phyloP scores from a whole-genome alignment of 53 echinoderm and acorn worm species.

The Holothuria leucospilota region DNA sequence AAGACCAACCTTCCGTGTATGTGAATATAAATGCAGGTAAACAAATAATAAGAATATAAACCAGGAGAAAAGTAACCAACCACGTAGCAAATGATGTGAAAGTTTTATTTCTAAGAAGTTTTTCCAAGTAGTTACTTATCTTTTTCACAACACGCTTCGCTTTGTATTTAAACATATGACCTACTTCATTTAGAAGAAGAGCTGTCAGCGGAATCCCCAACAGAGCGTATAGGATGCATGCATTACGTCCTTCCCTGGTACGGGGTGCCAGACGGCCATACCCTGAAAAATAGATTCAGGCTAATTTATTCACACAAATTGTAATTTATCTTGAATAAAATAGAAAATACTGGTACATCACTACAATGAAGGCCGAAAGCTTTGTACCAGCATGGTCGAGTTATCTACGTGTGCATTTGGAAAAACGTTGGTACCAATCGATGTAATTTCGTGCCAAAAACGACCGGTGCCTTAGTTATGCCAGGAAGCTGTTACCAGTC shows the following conservation, averaged over 20 bases:
- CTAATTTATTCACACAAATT: too few relatives aligned
- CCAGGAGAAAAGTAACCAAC: constrained; percentile 28
- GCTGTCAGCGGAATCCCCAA: constrained; percentile 91
- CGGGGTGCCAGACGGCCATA: constrained; percentile 89
- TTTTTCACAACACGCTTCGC: constrained; percentile 18
- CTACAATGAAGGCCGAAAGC: too few relatives aligned
- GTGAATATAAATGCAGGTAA: constrained; percentile 68
- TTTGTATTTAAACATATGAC: constrained; percentile 59
- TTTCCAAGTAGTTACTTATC: constrained; percentile 38
- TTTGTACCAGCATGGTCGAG: too few relatives aligned
- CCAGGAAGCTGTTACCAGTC: too few relatives aligned
- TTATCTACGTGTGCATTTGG: too few relatives aligned
- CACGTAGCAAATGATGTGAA: constrained; percentile 36
- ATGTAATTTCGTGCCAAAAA: too few relatives aligned
- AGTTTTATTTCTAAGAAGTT: constrained; percentile 10
- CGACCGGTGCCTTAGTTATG: too few relatives aligned
- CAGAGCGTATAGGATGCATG: constrained; percentile 79
- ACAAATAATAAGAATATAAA: constrained; percentile 59
- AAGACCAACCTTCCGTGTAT: constrained; percentile 78
- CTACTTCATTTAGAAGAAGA: constrained; percentile 75
- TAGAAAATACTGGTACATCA: too few relatives aligned
- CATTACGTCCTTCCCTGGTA: constrained; percentile 71
- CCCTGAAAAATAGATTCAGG: constrained; percentile 55
- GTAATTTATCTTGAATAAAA: too few relatives aligned
- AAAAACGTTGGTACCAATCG: too few relatives aligned